Evolutionary conservation across 2,113 vertebrate genomes (phyloP), one percentile per base, ranked within the genome.

Genomic region (Microcebus griseorufus): DNA sequence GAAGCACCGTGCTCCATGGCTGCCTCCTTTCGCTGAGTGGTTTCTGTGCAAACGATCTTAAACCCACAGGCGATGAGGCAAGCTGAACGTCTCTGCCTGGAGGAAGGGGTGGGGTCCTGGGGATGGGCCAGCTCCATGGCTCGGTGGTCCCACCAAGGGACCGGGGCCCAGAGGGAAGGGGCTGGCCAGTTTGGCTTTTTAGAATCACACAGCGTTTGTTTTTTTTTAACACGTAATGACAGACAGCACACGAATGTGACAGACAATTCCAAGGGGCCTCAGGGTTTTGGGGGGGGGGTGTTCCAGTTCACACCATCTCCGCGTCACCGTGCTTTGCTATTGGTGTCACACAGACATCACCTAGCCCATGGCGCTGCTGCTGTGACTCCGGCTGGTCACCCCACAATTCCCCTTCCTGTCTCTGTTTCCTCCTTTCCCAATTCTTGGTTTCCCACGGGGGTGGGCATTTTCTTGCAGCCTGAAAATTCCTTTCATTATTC

Each of bases 331-430:
- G 6, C 3, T 45, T 14, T 29, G 13, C 72, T 42, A 39, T 42
- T 27, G 23, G 12, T 0, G 12, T 27, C 12, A 0, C 13, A 2
- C 12, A 14, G 3, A 73, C 0, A 23, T 27, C 12, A 13, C 25
- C 3, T 4, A 25, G 25, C 25, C 42, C 42, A 14, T 25, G 1
- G 12, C 39, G 2, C 39, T 25, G 70, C 25, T 16, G 12, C 27
- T 13, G 29, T 32, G 10, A 65, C 27, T 5, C 29, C 32, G 29
- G 23, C 42, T 45, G 45, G 45, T 45, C 45, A 25, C 25, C 7
- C 0, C 25, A 5, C 2, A 2, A 2, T 1, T 6, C 14, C 72
- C 6, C 42, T 65, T 65, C 27, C 27, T 62, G 60, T 3, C 23
- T 10, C 60, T 25, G 10, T 27, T 27, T 8, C 18, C 9, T 62